Base-by-base conservation (phyloP, 92 coral and sea anemone genomes). In the Chrysogorgia sp. region DNA sequence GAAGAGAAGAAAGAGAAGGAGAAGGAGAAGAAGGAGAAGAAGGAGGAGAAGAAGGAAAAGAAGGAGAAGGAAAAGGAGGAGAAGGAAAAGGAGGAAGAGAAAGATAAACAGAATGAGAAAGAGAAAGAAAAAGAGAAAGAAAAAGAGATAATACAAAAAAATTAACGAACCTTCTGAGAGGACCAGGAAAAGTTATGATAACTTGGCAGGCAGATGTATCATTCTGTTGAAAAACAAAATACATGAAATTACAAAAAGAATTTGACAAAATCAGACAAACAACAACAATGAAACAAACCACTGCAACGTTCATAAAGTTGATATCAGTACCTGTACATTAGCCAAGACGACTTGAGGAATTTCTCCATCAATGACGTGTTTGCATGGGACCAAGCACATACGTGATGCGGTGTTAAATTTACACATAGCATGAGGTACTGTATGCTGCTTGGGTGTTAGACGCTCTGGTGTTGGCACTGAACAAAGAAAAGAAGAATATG, bases 101-200 rank as follows among this genome's bases (percentile, higher is more conserved):
- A 2, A 60, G 23, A 34, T 60, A 2, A 60, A 60, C 24, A 26
- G 0, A 60, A 12, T 62, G 34, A 12, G 21, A 23, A 26, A 52
- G 19, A 21, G 53, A 67, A 67, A 50, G 22, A 29, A 67, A 34
- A 1, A 19, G 9, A 13, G 21, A 2, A 19, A 2, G 26, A 41
- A 66, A 15, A 24, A 66, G 20, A 14, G n/a, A 40, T 26, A 1
- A 14, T 45, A 24, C 26, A 55, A 15, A 24, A 10, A n/a, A 19
- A 14, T 0, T 10, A 6, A 21, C 49, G 29, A 63, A 91, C 97
- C 97, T 82, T 34, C 89, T 74, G 1, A 91, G 83, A 19, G 97
- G 97, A 13, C 97, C 97, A 77, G 97, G 92, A 70, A 86, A 91
- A 7, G 61, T 77, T 53, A 74, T 79, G 45, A 86, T 80, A 40